These are phyloP conservation scores for Macrosoma leucophasiata DNA, from an alignment of 2,888 invertebrate species.

Conservation along the genomic window DNA sequence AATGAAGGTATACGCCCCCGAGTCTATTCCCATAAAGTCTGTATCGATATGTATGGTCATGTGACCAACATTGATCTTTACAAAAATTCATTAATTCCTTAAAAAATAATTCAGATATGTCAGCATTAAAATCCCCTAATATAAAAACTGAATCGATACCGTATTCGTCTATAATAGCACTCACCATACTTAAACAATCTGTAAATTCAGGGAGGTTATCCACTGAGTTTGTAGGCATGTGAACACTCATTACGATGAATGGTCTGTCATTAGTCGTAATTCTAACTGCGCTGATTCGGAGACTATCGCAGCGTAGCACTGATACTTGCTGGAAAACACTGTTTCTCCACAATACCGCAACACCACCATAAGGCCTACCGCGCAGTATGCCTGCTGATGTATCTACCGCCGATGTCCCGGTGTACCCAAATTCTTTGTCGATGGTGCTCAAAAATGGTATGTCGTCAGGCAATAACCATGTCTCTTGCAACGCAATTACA, in stretches of 20 bases:
- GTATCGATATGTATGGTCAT: conserved; percentile 17
- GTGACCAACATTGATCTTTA: conserved; percentile 15
- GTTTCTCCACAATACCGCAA: conserved; percentile 23
- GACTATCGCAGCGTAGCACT: conserved; percentile 18
- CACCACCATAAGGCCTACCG: conserved; percentile 23
- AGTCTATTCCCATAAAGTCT: conserved; percentile 8
- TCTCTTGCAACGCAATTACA: too few relatives aligned
- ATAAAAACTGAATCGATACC: conserved; percentile 19
- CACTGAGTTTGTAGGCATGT: conserved; percentile 21
- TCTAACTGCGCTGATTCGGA: conserved; percentile 22
- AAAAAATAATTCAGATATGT: conserved; percentile 9
- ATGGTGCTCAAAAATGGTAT: conserved; percentile 18
- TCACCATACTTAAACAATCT: conserved; percentile 18
- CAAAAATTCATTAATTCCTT: conserved; percentile 13
- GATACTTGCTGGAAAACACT: conserved; percentile 13
- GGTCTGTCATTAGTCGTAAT: conserved; percentile 5
- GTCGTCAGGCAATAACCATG: conserved; percentile 20
- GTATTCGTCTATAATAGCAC: conserved; percentile 20
- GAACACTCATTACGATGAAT: conserved; percentile 18
- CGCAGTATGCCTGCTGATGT: conserved; percentile 11
- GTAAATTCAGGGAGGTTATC: conserved; percentile 25
- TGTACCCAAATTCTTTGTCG: conserved; percentile 18
- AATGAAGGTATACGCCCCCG: conserved; percentile 14
- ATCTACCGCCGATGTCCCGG: conserved; percentile 24
- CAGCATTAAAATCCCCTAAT: conserved; percentile 20